Conservation (phyloP, 2,888 invertebrate species). For the Hirtodrosophila confusa region DNA sequence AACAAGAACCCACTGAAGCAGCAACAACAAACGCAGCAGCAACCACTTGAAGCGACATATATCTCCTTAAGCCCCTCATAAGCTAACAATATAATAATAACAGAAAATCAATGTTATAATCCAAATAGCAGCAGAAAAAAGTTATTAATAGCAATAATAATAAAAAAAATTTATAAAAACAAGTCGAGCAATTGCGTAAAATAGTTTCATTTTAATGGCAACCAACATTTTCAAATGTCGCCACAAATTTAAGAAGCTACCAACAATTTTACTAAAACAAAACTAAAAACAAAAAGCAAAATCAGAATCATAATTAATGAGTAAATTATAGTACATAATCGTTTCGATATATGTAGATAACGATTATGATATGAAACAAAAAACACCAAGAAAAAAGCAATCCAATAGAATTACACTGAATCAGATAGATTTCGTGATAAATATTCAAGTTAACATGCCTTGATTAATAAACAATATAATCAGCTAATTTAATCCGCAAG, state of each 20-base stretch:
- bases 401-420: constrained; percentile 16
- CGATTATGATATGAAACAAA: constrained; percentile 5
- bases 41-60: constrained; percentile 33
- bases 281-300: constrained; percentile 4
- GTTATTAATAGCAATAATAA: constrained; percentile 66
- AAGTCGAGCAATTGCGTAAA: constrained; percentile 46
- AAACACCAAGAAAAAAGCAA: constrained; percentile 5
- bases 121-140: constrained; percentile 62
- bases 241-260: constrained; percentile 13
- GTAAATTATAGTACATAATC: constrained; percentile 17
- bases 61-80: constrained; percentile 60
- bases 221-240: constrained; percentile 29
- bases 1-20: constrained; percentile 46
- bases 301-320: constrained; percentile 7
- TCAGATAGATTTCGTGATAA: constrained; percentile 15
- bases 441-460: constrained; percentile 36
- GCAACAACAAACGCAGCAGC: constrained; percentile 30
- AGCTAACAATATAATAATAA: constrained; percentile 58
- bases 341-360: constrained; percentile 24
- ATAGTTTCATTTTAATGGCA: constrained; percentile 62
- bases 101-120: constrained; percentile 66
- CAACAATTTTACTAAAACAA: constrained; percentile 10
- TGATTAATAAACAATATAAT: constrained; percentile 37
- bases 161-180: constrained; percentile 40
- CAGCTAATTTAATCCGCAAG: constrained; percentile 32